Conservation (phyloP, 2,113 vertebrate genomes). For the Colossoma macropomum region DNA sequence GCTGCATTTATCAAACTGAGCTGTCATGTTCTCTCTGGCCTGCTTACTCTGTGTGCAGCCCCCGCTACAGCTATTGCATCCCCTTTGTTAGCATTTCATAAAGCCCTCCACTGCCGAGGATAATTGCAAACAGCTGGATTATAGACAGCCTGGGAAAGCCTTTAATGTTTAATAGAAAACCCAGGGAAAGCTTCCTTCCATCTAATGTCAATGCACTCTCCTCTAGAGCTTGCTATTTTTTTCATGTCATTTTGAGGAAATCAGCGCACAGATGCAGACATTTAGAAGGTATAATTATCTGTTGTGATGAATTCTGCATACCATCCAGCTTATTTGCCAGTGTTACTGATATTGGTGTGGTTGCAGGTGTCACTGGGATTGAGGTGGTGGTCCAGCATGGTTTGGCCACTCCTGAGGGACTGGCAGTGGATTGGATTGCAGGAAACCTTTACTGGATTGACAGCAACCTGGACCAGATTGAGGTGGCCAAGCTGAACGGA, state of each 20-base stretch:
- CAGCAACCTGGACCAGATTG: conserved; percentile 98
- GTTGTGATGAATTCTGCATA: conserved; percentile 31
- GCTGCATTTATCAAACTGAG: conserved; percentile 38
- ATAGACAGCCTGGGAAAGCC: conserved; percentile 59
- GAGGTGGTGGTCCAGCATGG: conserved; percentile 97
- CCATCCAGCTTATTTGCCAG: conserved; percentile 2
- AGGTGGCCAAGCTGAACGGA: conserved; percentile 94
- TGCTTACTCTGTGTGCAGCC: conserved; percentile 27
- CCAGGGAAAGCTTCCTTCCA: conserved; percentile 46
- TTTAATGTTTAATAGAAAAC: conserved; percentile 60
- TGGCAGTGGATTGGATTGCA: conserved; percentile 97
- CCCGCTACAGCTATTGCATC: conserved; percentile 48
- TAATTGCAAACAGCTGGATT: conserved; percentile 71
- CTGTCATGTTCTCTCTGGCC: conserved; percentile 18
- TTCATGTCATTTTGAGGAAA: conserved; percentile 16
- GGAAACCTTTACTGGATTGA: conserved; percentile 99
- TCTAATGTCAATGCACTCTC: conserved; percentile 51
- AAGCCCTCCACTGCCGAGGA: conserved; percentile 59
- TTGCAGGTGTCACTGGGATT: conserved; percentile 87
- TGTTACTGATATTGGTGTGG: conserved; percentile 22
- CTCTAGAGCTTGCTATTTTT: conserved; percentile 46
- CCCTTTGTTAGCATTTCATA: conserved; percentile 60
- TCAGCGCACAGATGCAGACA: conserved; percentile 12
- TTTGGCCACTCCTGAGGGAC: conserved; percentile 94
- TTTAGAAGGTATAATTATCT: conserved; percentile 27